A percentile compares a stretch with the other conserved stretches of the same genome.
These are phyloP conservation scores for Formica selysi DNA, from an alignment of 1,140 invertebrate species.

Conservation along the genomic window DNA sequence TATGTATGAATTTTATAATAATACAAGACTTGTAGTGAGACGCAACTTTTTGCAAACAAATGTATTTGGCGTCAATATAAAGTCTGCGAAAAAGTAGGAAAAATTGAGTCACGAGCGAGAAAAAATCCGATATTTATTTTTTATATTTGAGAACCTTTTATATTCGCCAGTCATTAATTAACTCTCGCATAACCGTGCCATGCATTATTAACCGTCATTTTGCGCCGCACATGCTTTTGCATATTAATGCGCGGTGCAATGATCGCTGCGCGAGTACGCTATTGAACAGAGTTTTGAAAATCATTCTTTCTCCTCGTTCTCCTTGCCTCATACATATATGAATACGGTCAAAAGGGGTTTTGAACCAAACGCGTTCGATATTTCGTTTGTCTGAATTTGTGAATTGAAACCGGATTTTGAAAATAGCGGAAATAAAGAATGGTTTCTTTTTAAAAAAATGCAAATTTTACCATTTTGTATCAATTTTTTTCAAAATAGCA, in stretches of 20 bases:
- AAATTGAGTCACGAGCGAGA: constrained; percentile 25
- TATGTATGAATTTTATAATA: background rate
- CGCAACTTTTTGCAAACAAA: constrained; percentile 15
- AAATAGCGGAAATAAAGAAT: background rate
- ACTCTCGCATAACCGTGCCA: constrained; percentile 58
- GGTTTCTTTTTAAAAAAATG: background rate
- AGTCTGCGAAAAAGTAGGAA: background rate
- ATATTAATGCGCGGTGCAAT: constrained; percentile 58
- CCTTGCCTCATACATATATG: constrained; percentile 36
- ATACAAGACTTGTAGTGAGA: background rate
- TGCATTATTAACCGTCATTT: constrained; percentile 63
- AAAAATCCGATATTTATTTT: constrained; percentile 45
- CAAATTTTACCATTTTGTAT: background rate
- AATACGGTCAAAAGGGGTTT: constrained; percentile 26
- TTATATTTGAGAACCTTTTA: constrained; percentile 50
- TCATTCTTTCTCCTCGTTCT: constrained; percentile 38
- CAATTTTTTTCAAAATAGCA: background rate
- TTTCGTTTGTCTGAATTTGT: background rate
- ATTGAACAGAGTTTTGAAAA: constrained; percentile 49
- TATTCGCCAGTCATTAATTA: constrained; percentile 61
- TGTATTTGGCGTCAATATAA: background rate
- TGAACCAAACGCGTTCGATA: background rate
- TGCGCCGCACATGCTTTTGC: constrained; percentile 49
- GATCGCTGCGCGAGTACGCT: constrained; percentile 31
- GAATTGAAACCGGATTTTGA: background rate